Base-by-base conservation (phyloP, 2,797 vertebrate species). In the Myripristis jacobus region DNA sequence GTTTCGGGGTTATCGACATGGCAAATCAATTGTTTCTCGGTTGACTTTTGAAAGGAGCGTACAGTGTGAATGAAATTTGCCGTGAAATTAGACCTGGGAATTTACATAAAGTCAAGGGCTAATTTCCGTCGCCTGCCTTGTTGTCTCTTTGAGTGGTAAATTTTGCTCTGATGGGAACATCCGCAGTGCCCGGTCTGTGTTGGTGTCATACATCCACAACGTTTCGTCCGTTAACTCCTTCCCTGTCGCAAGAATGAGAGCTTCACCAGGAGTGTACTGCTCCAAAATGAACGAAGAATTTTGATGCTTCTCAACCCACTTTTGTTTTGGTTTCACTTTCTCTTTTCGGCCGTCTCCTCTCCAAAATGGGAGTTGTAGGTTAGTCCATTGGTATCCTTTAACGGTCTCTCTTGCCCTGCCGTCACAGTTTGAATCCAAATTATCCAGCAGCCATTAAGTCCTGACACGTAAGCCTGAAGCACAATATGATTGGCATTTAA, bases 21-120 rank as follows among this genome's bases (percentile, higher is more conserved):
- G 72, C 27, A 66, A 60, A 81, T 65, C n/a, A 34, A 46, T 70
- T 41, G 44, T 46, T 66, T 66, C 3, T 31, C 22, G 47, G 51
- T 56, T 64, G 44, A 19, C 19, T 41, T 54, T 27, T 43, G 13
- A 29, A 66, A 50, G 29, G 38, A 53, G 47, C 9, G 8, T 15
- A 16, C 2, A 59, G 18, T 27, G 13, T 41, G 16, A 41, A 36
- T 22, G 9, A 24, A 24, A 22, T 15, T 9, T 34, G 4, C 0
- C 10, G 3, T 25, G 50, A 25, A 15, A 27, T 5, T 51, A 31
- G 10, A 51, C 21, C 13, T 51, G 48, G 21, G 19, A 19, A 48
- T 50, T 15, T 5, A 44, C 43, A 16, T 18, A 18, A 4, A 16
- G 18, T 44, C 15, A 44, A 16, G 15, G 18, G 43, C 18, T 16